Evolutionary conservation across 1,140 invertebrate species (phyloP), one percentile per base, ranked within the genome.

Genomic region (Steinernema khuongi): DNA sequence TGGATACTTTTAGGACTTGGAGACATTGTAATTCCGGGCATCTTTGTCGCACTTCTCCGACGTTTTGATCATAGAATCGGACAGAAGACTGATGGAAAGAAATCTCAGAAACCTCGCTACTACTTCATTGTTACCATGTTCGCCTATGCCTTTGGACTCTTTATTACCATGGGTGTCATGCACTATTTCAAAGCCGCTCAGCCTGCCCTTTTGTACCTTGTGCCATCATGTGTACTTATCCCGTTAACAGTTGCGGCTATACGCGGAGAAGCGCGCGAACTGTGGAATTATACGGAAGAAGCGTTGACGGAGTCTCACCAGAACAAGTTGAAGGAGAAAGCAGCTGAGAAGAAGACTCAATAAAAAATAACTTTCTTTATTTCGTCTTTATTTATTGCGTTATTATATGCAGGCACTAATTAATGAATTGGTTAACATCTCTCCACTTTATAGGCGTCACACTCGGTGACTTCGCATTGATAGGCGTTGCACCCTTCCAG

Each of bases 1-100:
- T 73, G 26, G n/a, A 18, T 77, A 30, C 71, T 81, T 74, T 77
- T 32, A 81, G 81, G 97, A 2, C 89, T 99, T 1, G 97, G 97
- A 26, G 97, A 99, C 85, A 97, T 99, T 81, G 96, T 99, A 7
- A 93, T 99, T 80, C 97, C 96, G 22, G 97, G 97, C 74, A 98
- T 99, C 78, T 99, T 99, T 86, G 97, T 99, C 85, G 96, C 97
- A 1, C 89, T 99, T 0, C 88, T 99, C 19, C 89, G 98, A 18
- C 90, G 97, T 80, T 99, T 97, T 88, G 97, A 99, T 72, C 88
- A 98, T 18, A 89, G 96, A 81, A 97, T 97, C 88, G 78, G 75
- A 14, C 41, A 71, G 0, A 80, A 79, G 72, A 71, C 76, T 19
- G 33, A 67, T 2, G 26, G 43, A 14, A 81, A 83, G 60, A 60